Conservation (phyloP, 2,113 vertebrate species). For the Peromyscus maniculatus region DNA sequence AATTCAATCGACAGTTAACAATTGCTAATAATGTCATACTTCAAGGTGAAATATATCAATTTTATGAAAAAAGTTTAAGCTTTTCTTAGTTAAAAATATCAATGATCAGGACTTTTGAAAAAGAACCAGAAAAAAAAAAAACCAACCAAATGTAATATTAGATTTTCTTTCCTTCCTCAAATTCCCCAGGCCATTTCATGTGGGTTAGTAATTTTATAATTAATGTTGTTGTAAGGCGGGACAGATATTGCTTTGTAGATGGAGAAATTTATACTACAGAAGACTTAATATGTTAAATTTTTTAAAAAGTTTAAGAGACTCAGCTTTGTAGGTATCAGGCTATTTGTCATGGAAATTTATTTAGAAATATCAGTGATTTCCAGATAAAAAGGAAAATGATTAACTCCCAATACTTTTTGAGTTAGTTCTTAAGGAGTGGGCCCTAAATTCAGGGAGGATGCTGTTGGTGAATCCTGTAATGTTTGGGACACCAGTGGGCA, state of each 20-base stretch:
- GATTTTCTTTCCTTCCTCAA: slow-evolving; percentile 27
- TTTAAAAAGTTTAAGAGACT: slow-evolving; percentile 29
- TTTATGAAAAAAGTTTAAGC: not conserved
- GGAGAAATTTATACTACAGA: not conserved
- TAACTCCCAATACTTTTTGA: not conserved
- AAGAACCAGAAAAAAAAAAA: not conserved
- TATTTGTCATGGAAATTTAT: not conserved
- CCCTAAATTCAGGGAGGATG: not conserved
- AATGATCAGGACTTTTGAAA: not conserved
- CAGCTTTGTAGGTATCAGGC: not conserved
- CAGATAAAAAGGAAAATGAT: slow-evolving; percentile 21
- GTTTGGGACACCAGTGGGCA: not conserved
- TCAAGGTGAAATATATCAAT: not conserved
- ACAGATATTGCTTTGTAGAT: slow-evolving; percentile 24
- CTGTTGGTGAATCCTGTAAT: not conserved
- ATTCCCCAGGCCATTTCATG: not conserved
- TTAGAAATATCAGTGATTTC: not conserved
- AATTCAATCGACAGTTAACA: slow-evolving; percentile 14
- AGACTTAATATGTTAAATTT: not conserved
- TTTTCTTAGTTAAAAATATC: not conserved
- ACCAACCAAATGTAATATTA: not conserved
- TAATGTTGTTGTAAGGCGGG: not conserved
- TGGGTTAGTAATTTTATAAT: slow-evolving; percentile 14
- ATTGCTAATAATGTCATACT: not conserved
- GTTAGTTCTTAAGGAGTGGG: not conserved